phyloP scores from a whole-genome alignment of 1,140 invertebrate genomes.

The Coelopa frigida region DNA sequence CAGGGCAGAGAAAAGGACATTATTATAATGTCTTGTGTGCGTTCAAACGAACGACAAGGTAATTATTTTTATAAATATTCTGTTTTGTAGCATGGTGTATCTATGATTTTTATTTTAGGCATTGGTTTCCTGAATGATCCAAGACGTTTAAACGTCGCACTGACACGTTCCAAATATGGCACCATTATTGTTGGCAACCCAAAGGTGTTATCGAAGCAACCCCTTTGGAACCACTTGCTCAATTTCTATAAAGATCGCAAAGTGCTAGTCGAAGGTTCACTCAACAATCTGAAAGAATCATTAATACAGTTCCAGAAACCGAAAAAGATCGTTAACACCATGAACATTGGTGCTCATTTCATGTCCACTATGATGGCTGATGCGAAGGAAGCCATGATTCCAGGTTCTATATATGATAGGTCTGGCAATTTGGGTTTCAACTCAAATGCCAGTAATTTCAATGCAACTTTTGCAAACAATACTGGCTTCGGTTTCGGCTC shows the following conservation, averaged over 20 bases:
- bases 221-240: constrained; percentile 96
- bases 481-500: constrained; percentile 11
- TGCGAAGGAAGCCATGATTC: constrained; percentile 81
- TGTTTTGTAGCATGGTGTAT: not conserved
- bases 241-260: constrained; percentile 98
- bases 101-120: not conserved
- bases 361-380: constrained; percentile 95
- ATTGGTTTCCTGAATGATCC: constrained; percentile 98
- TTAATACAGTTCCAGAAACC: constrained; percentile 97
- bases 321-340: constrained; percentile 86
- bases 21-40: constrained; percentile 96
- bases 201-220: constrained; percentile 96
- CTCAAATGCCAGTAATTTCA: constrained; percentile 47
- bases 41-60: constrained; percentile 87
- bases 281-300: constrained; percentile 95
- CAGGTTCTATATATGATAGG: constrained; percentile 70
- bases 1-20: constrained; percentile 97
- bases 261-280: constrained; percentile 93
- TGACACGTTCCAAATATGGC: constrained; percentile 96
- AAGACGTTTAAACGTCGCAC: constrained; percentile 91
- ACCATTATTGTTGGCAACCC: constrained; percentile 99
- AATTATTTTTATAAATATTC: not conserved
- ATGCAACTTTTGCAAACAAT: constrained; percentile 48
- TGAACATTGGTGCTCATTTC: constrained; percentile 93
- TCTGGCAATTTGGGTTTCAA: constrained; percentile 50